Evolutionary conservation across 35 echinoderm and acorn worm species (phyloP).

Genomic region (Ophioderma brevispina): DNA sequence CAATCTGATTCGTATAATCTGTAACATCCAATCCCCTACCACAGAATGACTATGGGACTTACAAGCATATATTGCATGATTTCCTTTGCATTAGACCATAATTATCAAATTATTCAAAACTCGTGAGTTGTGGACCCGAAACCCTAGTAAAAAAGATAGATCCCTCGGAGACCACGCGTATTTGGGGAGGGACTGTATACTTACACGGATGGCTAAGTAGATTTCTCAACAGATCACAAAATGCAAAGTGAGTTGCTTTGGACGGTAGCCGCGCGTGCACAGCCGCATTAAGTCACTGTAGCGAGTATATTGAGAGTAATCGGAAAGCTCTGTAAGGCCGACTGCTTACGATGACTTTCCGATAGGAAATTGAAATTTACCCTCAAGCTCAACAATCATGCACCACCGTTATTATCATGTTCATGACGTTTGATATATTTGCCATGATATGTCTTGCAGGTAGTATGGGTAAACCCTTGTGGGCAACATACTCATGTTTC

Average conservation of each 20-base stretch:
- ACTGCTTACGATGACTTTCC: conserved; percentile 9
- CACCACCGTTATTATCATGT: neutral
- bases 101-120: no score
- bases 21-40: no score
- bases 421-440: neutral
- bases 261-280: neutral
- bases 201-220: neutral
- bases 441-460: neutral
- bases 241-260: neutral
- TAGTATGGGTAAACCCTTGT: neutral
- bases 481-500: no score
- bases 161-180: neutral
- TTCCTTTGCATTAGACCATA: no score
- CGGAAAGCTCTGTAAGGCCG: neutral
- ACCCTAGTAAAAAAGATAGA: no score
- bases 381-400: neutral
- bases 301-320: conserved; percentile 4
- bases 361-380: neutral
- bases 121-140: no score
- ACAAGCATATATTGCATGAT: no score
- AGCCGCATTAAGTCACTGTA: neutral
- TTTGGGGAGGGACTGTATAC: neutral
- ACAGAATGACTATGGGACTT: no score
- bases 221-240: neutral
- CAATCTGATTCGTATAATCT: no score